Conservation (phyloP, 1,140 invertebrate genomes). For the Aplysia californica region DNA sequence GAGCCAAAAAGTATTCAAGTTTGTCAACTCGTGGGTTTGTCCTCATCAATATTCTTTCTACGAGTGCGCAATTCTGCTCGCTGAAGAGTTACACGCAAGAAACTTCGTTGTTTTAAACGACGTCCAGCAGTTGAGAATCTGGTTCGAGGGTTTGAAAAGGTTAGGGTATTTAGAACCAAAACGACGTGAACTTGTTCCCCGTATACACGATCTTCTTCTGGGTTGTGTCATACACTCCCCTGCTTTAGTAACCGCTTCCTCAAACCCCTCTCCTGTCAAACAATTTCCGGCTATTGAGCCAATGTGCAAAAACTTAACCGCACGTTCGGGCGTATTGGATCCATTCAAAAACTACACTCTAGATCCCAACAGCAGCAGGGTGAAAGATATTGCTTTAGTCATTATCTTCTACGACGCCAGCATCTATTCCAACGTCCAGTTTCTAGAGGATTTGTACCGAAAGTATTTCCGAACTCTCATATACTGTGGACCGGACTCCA, state of each 20-base stretch:
- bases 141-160: background rate
- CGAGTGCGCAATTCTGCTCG: background rate
- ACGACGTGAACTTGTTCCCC: background rate
- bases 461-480: background rate
- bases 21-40: background rate
- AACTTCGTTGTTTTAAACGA: background rate
- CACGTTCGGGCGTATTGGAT: background rate
- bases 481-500: background rate
- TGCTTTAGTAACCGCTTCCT: background rate
- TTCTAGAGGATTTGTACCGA: background rate
- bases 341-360: background rate
- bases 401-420: background rate
- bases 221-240: background rate
- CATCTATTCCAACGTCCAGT: background rate
- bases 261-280: background rate
- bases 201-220: background rate
- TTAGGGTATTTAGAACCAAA: background rate
- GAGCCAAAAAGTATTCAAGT: background rate
- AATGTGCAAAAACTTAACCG: background rate
- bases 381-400: background rate
- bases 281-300: background rate
- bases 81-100: background rate
- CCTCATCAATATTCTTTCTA: background rate
- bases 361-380: background rate
- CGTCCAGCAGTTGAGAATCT: background rate